Percentiles rank a stretch among this genome's conserved stretches.
Conservation (phyloP, 2,113 vertebrate species). For the Delphinus delphis region DNA sequence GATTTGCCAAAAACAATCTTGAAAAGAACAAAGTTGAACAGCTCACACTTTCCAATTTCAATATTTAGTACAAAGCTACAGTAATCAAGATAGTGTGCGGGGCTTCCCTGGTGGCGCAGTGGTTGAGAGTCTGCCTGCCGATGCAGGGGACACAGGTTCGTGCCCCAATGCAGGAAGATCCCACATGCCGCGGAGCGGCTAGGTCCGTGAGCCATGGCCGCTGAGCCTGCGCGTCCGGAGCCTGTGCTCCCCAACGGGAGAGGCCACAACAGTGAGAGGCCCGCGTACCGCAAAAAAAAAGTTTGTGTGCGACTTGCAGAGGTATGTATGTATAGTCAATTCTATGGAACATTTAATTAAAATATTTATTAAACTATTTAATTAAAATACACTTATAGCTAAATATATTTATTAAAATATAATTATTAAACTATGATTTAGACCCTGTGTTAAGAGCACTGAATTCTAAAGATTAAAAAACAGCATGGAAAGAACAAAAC, state of each 20-base stretch:
- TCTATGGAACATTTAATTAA: background rate
- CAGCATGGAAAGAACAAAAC: background rate
- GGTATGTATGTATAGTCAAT: background rate
- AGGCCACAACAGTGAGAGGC: too few relatives aligned
- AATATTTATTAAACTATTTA: background rate
- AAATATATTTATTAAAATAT: background rate
- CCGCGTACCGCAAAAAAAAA: background rate
- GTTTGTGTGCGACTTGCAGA: background rate
- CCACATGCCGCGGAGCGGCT: too few relatives aligned
- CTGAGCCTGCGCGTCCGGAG: too few relatives aligned
- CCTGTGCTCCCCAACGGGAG: too few relatives aligned
- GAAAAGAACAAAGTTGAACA: background rate
- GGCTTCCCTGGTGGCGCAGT: too few relatives aligned
- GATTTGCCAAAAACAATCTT: background rate
- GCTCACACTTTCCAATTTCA: background rate
- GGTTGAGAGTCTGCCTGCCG: too few relatives aligned
- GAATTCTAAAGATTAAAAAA: background rate
- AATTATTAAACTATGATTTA: background rate
- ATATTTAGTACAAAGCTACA: background rate
- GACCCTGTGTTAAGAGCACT: background rate
- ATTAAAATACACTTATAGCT: background rate
- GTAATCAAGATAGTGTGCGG: background rate
- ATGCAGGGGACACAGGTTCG: too few relatives aligned
- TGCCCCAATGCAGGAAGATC: too few relatives aligned
- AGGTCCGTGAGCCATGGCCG: too few relatives aligned